Evolutionary conservation across 2,888 invertebrate species (phyloP), one percentile per base, ranked within the genome.

Genomic region (Andrena minutula): DNA sequence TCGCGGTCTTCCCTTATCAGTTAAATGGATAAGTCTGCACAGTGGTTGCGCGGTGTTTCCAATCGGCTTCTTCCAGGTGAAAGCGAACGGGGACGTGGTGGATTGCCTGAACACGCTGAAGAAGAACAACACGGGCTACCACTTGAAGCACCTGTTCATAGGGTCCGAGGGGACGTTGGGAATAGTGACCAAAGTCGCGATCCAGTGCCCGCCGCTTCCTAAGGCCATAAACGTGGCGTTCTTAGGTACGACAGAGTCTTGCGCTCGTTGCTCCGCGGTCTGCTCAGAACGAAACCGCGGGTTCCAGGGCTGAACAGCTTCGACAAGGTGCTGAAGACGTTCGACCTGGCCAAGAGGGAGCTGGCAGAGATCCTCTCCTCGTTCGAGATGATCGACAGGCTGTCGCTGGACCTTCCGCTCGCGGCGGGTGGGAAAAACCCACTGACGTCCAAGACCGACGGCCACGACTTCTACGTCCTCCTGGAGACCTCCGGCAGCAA

Each of bases 111-210:
- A 96, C 77, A 95, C 97, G 0, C 95, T 99, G 89, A 97, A 98
- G 92, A 99, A 99, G 94, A 99, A 99, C 94, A 99, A 99, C 93
- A 99, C 99, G 0, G 99, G 99, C 0, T 99, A 98, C 93, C 99
- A 99, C 92, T 94, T 99, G 89, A 99, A 99, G 92, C 99, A 99
- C 94, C 94, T 99, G 80, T 99, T 99, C 92, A 98, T 99, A 89
- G 99, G 99, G 16, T 98, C 99, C 0, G 99, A 99, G 94, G 99
- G 99, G 64, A 98, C 99, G 0, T 94, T 99, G 70, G 99, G 99
- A 16, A 94, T 99, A 5, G 96, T 99, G 7, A 99, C 99, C 0
- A 98, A 98, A 94, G 96, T 98, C 5, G 97, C 98, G 2, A 96
- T 99, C 81, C 96, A 98, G 75, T 99, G 99, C 93, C 98, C 99